These are phyloP conservation scores for Eupithecia exiguata DNA, from an alignment of 2,888 invertebrate species.

Conservation along the genomic window DNA sequence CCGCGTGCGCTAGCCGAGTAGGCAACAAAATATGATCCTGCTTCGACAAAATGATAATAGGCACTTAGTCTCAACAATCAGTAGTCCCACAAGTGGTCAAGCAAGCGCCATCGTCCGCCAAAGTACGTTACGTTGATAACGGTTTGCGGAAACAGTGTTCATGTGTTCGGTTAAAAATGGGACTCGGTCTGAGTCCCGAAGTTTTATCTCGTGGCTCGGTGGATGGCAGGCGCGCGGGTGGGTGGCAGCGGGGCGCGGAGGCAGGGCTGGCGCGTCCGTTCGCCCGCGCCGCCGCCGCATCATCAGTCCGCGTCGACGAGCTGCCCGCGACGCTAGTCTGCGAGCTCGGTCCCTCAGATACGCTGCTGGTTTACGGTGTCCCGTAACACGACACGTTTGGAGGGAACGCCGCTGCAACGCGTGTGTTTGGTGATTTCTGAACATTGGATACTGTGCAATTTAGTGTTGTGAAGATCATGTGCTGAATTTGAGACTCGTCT, in stretches of 20 bases:
- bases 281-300: slow-evolving; percentile 79
- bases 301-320: slow-evolving; percentile 82
- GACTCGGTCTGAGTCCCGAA: slow-evolving; percentile 78
- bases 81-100: slow-evolving; percentile 50
- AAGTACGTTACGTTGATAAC: slow-evolving; percentile 60
- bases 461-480: slow-evolving; percentile 80
- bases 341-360: slow-evolving; percentile 82
- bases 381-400: slow-evolving; percentile 85
- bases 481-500: slow-evolving; percentile 70
- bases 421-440: slow-evolving; percentile 80
- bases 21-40: slow-evolving; percentile 52
- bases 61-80: slow-evolving; percentile 33
- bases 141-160: slow-evolving; percentile 73
- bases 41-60: slow-evolving; percentile 33
- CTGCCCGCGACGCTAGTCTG: slow-evolving; percentile 78
- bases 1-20: slow-evolving; percentile 75
- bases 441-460: slow-evolving; percentile 77
- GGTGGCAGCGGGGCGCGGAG: slow-evolving; percentile 53
- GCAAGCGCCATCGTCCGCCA: slow-evolving; percentile 50
- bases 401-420: slow-evolving; percentile 79
- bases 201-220: slow-evolving; percentile 78
- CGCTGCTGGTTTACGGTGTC: slow-evolving; percentile 83
- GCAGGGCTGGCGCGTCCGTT: slow-evolving; percentile 72
- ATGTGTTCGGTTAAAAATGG: slow-evolving; percentile 74
- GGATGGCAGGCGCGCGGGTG: slow-evolving; percentile 51